Evolutionary conservation across 2,113 vertebrate species (phyloP), one percentile per base, ranked within the genome.

Genomic region (Campylomormyrus tamandua): DNA sequence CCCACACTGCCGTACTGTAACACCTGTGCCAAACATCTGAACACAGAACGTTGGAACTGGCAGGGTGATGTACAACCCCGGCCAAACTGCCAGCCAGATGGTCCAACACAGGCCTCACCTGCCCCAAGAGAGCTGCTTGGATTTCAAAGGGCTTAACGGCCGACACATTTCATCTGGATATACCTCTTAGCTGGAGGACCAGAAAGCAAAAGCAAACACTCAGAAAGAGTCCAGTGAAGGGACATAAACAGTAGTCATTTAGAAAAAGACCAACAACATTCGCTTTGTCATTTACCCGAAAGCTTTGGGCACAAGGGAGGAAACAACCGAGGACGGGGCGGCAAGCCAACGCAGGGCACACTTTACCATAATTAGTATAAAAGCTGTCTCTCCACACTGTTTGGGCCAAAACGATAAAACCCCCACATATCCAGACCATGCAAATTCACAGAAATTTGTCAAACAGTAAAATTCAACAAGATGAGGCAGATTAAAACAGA

Each of bases 11-110:
- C 27, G 8, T 15, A 70, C 45, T 10, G 52, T 66, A 86, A 48
- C 49, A 58, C 39, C 19, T 35, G 83, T 1, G 24, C 5, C 58
- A 19, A 66, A 85, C 53, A 85, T 85, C 83, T 87, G 39, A 84
- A 62, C 42, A 66, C 46, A 74, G 80, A 62, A 15, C 17, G 24
- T 39, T n/a, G 35, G 17, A 87, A 19, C 42, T 85, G 52, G 35
- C 80, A 62, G 77, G 11, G 3, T 31, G 77, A 24, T 53, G 17
- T 24, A 48, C 53, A 70, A 50, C 48, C 46, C 5, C 2, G 27
- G 39, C 83, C 80, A 85, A 90, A 90, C 21, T 49, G 77, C 52
- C 77, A 39, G 52, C 77, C 77, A 89, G 89, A 89, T 84, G 89
- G 83, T 17, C 35, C 5, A 31, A 45, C 10, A 27, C 35, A 31